Conservation (phyloP, 2,113 vertebrate genomes). For the Bambusicola thoracicus region DNA sequence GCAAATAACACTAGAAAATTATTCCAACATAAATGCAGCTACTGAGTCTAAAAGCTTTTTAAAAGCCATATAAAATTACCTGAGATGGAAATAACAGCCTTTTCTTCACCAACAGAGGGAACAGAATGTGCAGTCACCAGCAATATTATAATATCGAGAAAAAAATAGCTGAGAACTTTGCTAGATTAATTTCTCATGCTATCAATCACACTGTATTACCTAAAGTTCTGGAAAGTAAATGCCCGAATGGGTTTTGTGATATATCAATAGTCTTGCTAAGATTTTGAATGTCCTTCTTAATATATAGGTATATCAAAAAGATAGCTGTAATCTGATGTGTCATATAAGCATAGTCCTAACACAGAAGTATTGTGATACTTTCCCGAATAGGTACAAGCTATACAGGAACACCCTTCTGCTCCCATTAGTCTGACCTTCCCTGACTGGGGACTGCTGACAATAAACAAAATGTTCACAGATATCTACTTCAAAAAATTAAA, state of each 20-base stretch:
- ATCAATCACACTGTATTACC: not conserved
- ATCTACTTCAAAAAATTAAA: not conserved
- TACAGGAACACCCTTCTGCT: not conserved
- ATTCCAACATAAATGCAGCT: not conserved
- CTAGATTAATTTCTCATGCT: not conserved
- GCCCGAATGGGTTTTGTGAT: not conserved
- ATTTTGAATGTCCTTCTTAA: not conserved
- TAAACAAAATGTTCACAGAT: not conserved
- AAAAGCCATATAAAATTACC: conserved; percentile 35
- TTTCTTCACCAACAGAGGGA: not conserved
- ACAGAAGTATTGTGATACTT: not conserved
- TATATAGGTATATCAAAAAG: not conserved
- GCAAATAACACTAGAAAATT: not conserved
- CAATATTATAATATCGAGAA: not conserved
- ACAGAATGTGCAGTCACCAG: not conserved
- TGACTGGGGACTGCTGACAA: not conserved
- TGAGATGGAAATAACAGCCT: not conserved
- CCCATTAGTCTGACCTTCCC: not conserved
- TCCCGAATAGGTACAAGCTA: not conserved
- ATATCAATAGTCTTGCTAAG: not conserved
- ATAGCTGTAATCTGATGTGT: not conserved
- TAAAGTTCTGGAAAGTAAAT: not conserved
- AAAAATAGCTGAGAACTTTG: not conserved
- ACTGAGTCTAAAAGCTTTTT: conserved; percentile 14
- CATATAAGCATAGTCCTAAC: not conserved